phyloP scores from a whole-genome alignment of 2,888 invertebrate genomes.

The Yponomeuta evonymella region DNA sequence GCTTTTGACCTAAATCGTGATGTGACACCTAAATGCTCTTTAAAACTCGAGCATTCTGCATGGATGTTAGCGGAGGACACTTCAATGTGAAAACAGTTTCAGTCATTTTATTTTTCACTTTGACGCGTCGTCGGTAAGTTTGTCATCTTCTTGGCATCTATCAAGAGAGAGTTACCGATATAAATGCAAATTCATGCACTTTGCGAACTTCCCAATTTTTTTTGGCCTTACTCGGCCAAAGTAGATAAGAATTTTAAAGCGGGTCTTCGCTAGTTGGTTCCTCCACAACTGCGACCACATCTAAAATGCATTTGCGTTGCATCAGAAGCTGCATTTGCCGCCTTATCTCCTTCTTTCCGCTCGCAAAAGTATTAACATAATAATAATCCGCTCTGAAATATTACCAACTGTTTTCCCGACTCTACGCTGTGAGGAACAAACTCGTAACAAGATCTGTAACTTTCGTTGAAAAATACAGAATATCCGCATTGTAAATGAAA shows the following conservation, averaged over 20 bases:
- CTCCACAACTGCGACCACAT: slow-evolving; percentile 29
- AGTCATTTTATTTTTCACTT: neutral
- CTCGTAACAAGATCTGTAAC: slow-evolving; percentile 1
- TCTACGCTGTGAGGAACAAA: neutral
- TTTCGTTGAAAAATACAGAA: neutral
- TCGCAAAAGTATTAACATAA: slow-evolving; percentile 14
- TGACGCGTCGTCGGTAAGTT: neutral
- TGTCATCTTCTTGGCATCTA: neutral
- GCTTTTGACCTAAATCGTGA: neutral
- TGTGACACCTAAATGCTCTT: slow-evolving; percentile 1
- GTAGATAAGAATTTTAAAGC: slow-evolving; percentile 2
- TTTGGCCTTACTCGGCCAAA: neutral
- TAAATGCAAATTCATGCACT: neutral
- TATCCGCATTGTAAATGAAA: neutral
- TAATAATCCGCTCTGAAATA: slow-evolving; percentile 1
- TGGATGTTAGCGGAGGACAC: neutral
- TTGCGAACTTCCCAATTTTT: neutral
- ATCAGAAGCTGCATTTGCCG: slow-evolving; percentile 29
- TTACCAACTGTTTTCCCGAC: neutral
- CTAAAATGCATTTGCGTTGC: slow-evolving; percentile 44
- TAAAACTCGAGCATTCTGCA: neutral
- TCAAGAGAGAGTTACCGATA: neutral
- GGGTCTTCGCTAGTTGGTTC: neutral
- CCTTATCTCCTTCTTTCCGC: slow-evolving; percentile 27
- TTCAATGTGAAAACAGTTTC: neutral